Evolutionary conservation across 1,140 invertebrate species (phyloP).

Genomic region (Drosophila ficusphila): DNA sequence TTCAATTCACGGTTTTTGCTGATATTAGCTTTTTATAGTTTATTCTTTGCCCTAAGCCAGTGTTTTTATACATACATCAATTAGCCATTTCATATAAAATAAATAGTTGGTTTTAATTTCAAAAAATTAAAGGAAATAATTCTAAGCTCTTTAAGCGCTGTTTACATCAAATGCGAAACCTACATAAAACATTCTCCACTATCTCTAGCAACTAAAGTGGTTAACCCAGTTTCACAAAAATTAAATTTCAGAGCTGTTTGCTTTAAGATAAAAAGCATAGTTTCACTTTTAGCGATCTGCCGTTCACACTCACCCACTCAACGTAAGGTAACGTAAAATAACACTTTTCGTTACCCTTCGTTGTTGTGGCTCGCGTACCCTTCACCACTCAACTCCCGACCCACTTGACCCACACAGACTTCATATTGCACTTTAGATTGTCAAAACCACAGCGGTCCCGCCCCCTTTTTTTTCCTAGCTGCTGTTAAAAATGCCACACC

Average conservation of each 20-base stretch:
- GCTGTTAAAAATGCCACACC: slow-evolving; percentile 37
- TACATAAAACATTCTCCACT: too few species aligned
- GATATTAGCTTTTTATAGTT: background rate
- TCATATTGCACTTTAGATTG: slow-evolving; percentile 56
- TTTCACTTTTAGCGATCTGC: slow-evolving; percentile 25
- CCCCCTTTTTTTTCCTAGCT: slow-evolving; percentile 10
- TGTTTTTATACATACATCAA: background rate
- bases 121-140: too few species aligned
- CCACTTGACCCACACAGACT: slow-evolving; percentile 46
- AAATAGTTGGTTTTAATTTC: too few species aligned
- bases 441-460: slow-evolving; percentile 53
- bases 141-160: too few species aligned
- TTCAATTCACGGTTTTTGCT: slow-evolving; percentile 13
- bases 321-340: background rate
- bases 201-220: too few species aligned
- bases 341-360: slow-evolving; percentile 24
- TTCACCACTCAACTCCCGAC: slow-evolving; percentile 4
- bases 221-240: too few species aligned
- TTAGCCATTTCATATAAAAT: too few species aligned
- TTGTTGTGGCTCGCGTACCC: slow-evolving; percentile 25
- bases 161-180: too few species aligned
- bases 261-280: background rate
- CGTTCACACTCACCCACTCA: background rate
- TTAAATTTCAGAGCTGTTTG: background rate
- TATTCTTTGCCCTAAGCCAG: background rate